Base-by-base conservation (phyloP, 2,113 vertebrate genomes). In the Pampusana beccarii region DNA sequence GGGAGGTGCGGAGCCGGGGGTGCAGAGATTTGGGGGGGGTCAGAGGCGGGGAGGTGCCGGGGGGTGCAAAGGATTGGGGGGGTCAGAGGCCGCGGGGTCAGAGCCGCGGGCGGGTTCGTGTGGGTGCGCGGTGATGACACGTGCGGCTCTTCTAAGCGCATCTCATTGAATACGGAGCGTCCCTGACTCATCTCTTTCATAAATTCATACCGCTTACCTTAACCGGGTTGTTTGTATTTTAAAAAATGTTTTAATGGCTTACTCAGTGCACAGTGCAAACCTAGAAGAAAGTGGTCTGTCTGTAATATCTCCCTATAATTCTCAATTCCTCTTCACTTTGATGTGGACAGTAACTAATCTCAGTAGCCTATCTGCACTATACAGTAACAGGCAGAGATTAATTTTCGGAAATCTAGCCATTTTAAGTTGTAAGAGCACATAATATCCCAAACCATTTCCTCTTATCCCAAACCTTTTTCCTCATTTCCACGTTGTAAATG, bases 91-190 rank as follows among this genome's bases (percentile, higher is more conserved):
- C 10, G 18, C 21, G 48, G 23, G 48, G 11, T 50, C 48, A 12
- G 48, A 19, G 18, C 17, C 15, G 20, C 21, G 5, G 20, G 21
- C 12, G 23, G 48, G 20, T 50, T 50, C 24, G 48, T 23, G 11
- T 50, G 48, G 48, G 21, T 50, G 23, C 23, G 23, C 19, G 18
- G 44, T 46, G 44, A 46, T 46, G 44, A 46, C 14, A n/a, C 4
- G 7, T 0, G 0, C 3, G 8, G 9, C 36, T 36, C 24, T 69
- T 21, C 16, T 0, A 4, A 25, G 13, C 2, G 4, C 16, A 6
- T 24, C 13, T 1, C 7, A 1, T 2, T 26, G 6, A 33, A 0
- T 11, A 2, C 4, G 19, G 16, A 24, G 1, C 2, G 8, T 28
- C 11, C 0, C 51, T 5, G 1, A 20, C 50, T 28, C 19, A 0